Base-by-base conservation (phyloP, 30 jellyfish, hydroid and myxozoan species). In the Clytia hemisphaerica region DNA sequence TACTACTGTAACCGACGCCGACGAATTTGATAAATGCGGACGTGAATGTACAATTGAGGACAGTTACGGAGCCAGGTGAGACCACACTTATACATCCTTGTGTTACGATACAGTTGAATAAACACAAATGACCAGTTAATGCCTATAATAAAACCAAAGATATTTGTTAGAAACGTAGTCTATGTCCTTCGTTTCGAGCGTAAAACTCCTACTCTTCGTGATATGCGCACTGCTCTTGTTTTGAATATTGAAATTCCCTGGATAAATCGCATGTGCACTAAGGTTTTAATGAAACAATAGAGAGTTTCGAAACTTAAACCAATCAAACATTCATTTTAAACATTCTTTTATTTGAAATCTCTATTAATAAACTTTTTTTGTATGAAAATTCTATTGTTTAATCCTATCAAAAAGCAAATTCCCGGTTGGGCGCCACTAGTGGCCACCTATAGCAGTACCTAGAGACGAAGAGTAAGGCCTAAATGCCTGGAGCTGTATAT, bases 1-100 rank as follows among this genome's bases (percentile, higher is more conserved):
- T 73, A 50, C 54, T 77, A 60, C 95, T 84, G 42, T 63, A 76
- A 19, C 76, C 75, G n/a, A 82, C 83, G n/a, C 85, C 95, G 31
- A 71, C 72, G 76, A 84, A 84, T 59, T 83, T 47, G 26, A 84
- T 67, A 48, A 75, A 84, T 3, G 95, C 83, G 1, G 88, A 58
- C 40, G 68, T 77, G 79, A 84, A 84, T 10, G 95, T 36, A 67
- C 95, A 67, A 35, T 65, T 76, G n/a, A 82, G 79, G 1, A 77
- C 46, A 62, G 68, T 70, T 28, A 75, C 83, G 0, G 79, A 45
- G 53, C 93, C 95, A 4, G 95, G 95, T 25, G 93, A 36, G 19
- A 77, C 58, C 7, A 84, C 83, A 48, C 65, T 83, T 22, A 84
- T 27, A 6, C 77, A 88, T 5, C 95, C 95, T 35, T 84, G 84